A percentile compares a stretch with the other conserved stretches of the same genome.
phyloP scores from a whole-genome alignment of 2,113 vertebrate species.

The Neomonachus schauinslandi region DNA sequence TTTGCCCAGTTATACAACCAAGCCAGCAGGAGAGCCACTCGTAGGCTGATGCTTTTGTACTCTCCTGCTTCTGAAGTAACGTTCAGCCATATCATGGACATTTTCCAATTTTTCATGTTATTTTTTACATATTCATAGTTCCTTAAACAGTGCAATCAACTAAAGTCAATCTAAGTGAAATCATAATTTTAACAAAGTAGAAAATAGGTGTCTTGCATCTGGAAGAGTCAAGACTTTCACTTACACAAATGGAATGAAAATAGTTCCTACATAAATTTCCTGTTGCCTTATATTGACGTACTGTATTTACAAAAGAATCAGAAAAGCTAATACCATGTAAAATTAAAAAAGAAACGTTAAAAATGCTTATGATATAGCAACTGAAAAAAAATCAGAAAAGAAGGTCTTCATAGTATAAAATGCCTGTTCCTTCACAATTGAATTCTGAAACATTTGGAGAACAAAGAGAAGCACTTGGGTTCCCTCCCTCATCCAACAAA shows the following conservation, averaged over 20 bases:
- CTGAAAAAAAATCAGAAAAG: slow-evolving; percentile 82
- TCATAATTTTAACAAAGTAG: slow-evolving; percentile 65
- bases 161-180: slow-evolving; percentile 63
- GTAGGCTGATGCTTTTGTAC: neutral
- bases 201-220: slow-evolving; percentile 75
- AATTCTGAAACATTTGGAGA: slow-evolving; percentile 80
- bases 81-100: neutral
- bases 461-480: slow-evolving; percentile 66
- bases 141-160: slow-evolving; percentile 73
- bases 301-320: slow-evolving; percentile 80
- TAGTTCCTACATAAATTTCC: slow-evolving; percentile 75
- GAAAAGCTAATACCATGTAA: slow-evolving; percentile 79
- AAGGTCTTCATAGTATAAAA: slow-evolving; percentile 83
- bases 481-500: slow-evolving; percentile 78
- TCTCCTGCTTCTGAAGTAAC: slow-evolving; percentile 22
- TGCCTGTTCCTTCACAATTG: slow-evolving; percentile 86
- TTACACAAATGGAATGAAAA: slow-evolving; percentile 83
- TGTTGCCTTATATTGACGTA: slow-evolving; percentile 79
- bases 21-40: neutral
- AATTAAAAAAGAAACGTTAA: slow-evolving; percentile 77
- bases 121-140: slow-evolving; percentile 77
- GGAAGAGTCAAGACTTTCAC: slow-evolving; percentile 75
- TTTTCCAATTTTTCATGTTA: slow-evolving; percentile 48
- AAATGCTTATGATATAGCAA: slow-evolving; percentile 79
- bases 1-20: neutral